These are phyloP conservation scores for Sesamia nonagrioides DNA, from an alignment of 1,140 invertebrate species.

Conservation along the genomic window DNA sequence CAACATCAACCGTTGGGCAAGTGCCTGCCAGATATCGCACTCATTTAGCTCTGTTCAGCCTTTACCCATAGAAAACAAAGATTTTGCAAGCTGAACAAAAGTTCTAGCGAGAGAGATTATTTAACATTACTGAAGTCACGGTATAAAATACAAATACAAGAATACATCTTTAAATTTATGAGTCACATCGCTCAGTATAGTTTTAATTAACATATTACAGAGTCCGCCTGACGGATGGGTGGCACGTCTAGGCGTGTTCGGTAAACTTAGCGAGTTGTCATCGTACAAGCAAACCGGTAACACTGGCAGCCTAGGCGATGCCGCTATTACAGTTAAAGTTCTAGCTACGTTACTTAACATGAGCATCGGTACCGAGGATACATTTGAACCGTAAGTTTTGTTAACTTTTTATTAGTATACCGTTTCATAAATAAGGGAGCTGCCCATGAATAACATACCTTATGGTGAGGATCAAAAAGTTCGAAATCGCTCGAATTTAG, in stretches of 20 bases:
- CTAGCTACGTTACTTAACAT: conserved; percentile 74
- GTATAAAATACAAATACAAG: no score
- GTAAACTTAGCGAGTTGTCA: conserved; percentile 72
- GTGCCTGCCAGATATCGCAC: no score
- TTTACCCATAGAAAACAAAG: no score
- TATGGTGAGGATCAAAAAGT: neutral
- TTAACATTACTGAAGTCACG: no score
- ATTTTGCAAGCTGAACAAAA: no score
- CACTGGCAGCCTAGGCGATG: conserved; percentile 65
- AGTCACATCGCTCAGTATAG: neutral
- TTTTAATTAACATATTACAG: conserved; percentile 54
- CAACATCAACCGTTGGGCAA: no score
- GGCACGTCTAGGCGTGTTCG: conserved; percentile 76
- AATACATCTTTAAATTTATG: no score
- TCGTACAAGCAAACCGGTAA: conserved; percentile 70
- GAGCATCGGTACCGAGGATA: conserved; percentile 68
- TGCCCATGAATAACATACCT: no score
- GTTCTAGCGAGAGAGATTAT: no score
- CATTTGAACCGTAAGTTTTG: conserved; percentile 73
- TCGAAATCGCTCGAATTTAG: neutral
- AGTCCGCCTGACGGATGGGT: conserved; percentile 78
- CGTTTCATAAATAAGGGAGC: no score
- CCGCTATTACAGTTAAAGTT: conserved; percentile 72
- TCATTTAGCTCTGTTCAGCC: no score
- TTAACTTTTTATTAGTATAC: neutral